These are phyloP conservation scores for Camelus dromedarius DNA, from an alignment of 2,113 vertebrate species.

Conservation along the genomic window DNA sequence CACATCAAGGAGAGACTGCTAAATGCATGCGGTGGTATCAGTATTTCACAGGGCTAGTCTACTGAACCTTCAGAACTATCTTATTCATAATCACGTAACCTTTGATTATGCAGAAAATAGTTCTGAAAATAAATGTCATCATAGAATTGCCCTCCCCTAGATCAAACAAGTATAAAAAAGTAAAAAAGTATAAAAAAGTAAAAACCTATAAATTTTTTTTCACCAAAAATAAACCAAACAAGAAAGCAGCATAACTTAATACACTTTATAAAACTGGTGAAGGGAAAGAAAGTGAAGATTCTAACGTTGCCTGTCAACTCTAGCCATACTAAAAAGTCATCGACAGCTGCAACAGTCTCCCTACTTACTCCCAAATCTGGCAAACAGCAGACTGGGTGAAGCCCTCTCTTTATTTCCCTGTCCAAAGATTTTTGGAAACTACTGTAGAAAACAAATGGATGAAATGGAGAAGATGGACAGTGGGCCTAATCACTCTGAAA, in stretches of 20 bases:
- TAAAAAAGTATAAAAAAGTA: background rate
- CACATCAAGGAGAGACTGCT: background rate
- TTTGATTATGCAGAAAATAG: background rate
- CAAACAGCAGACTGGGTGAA: background rate
- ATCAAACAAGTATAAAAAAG: background rate
- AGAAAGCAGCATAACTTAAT: background rate
- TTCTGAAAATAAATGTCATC: background rate
- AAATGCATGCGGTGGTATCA: background rate
- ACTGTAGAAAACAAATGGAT: background rate
- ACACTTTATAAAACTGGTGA: background rate
- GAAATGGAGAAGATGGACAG: background rate
- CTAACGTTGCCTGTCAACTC: background rate
- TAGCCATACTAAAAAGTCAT: background rate
- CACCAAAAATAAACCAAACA: background rate
- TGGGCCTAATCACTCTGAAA: background rate
- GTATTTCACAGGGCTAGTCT: background rate
- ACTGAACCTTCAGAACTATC: background rate
- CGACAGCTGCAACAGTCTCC: background rate
- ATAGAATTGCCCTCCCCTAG: background rate
- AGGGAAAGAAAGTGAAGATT: background rate
- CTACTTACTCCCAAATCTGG: background rate
- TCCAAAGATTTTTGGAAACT: slow-evolving; percentile 27
- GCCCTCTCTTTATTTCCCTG: background rate
- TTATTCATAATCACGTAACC: background rate
- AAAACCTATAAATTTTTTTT: background rate